These are phyloP conservation scores for Masticophis lateralis DNA, from an alignment of 2,797 vertebrate genomes.

Conservation along the genomic window DNA sequence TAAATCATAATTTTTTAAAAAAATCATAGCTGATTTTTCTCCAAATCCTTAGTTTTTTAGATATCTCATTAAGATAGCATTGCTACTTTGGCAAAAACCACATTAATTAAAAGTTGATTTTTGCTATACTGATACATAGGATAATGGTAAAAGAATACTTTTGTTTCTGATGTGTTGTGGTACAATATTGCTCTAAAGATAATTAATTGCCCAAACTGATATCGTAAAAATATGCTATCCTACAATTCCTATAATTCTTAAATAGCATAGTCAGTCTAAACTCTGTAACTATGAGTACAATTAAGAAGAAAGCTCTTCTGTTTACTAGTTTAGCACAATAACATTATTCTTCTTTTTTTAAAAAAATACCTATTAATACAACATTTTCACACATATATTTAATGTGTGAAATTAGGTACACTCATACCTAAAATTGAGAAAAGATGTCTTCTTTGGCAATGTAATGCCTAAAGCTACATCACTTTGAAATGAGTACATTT, in stretches of 20 bases:
- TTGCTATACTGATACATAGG: neutral
- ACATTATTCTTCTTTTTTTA: neutral
- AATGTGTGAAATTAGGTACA: neutral
- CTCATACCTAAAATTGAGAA: neutral
- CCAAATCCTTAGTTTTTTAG: neutral
- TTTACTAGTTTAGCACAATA: neutral
- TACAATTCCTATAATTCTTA: neutral
- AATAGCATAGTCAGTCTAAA: neutral
- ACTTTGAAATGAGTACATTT: neutral
- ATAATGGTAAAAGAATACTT: neutral
- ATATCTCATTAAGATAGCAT: neutral
- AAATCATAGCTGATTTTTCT: neutral
- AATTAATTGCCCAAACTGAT: neutral
- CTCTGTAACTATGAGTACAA: neutral
- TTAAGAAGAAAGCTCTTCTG: neutral
- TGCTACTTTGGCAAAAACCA: neutral
- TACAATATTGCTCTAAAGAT: neutral
- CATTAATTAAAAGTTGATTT: neutral
- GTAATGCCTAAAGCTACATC: neutral
- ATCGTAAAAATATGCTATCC: neutral
- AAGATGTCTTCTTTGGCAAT: neutral
- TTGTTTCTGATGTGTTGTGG: neutral
- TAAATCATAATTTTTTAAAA: neutral
- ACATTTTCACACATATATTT: neutral
- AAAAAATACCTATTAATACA: neutral